Percentiles rank a stretch among this genome's conserved stretches.
Evolutionary conservation across 2,113 vertebrate species (phyloP).

Genomic region (Seriola aureovittata): DNA sequence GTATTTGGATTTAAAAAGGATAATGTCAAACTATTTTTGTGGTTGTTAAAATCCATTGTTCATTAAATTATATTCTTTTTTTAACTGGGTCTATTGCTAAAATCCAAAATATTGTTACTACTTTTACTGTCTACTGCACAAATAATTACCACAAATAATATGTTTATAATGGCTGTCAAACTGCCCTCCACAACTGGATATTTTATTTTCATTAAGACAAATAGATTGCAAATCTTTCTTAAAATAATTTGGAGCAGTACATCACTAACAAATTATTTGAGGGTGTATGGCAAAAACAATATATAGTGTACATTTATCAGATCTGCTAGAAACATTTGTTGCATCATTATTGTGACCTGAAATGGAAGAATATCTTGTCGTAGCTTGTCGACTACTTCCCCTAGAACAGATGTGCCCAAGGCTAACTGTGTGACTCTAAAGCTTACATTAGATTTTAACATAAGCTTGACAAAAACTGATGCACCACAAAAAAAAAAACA

Average conservation of each 20-base stretch:
- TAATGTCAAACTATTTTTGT: background rate
- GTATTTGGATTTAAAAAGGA: background rate
- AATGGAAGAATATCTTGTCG: background rate
- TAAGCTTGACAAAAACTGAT: background rate
- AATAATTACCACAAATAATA: too few species aligned
- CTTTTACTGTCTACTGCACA: too few species aligned
- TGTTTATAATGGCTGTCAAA: too few species aligned
- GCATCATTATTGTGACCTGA: background rate
- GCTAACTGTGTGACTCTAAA: background rate
- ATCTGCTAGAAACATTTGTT: background rate
- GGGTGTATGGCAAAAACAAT: background rate
- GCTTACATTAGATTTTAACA: slow-evolving; percentile 16
- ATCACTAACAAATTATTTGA: background rate
- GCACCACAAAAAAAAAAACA: background rate
- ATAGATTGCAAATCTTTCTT: background rate
- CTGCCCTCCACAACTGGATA: too few species aligned
- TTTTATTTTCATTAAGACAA: too few species aligned
- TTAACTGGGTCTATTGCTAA: background rate
- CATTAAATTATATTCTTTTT: background rate
- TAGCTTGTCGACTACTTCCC: too few species aligned
- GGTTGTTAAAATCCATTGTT: background rate
- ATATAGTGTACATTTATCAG: too few species aligned
- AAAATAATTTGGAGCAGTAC: background rate
- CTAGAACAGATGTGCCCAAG: too few species aligned
- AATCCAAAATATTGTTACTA: background rate